phyloP scores from a whole-genome alignment of 2,113 vertebrate genomes.

The Trogon surrucura region DNA sequence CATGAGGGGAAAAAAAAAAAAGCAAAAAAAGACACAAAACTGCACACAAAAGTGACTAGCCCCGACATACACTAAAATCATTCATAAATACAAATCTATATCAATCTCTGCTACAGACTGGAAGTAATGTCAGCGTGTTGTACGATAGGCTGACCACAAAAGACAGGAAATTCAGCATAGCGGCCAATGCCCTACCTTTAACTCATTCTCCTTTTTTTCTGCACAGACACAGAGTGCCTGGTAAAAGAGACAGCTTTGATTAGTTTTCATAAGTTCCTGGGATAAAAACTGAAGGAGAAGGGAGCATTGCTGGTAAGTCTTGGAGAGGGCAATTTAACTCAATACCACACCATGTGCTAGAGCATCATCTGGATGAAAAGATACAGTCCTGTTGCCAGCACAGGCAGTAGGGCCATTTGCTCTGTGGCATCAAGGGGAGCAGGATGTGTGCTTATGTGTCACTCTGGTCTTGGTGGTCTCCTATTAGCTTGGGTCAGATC shows the following conservation, averaged over 20 bases:
- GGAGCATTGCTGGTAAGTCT: not conserved
- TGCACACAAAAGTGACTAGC: not conserved
- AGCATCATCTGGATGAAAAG: not conserved
- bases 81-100: constrained; percentile 33
- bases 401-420: not conserved
- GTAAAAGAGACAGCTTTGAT: not conserved
- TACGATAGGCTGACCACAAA: constrained; percentile 8
- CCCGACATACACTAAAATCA: not conserved
- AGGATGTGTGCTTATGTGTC: accelerated
- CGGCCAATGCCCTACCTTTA: not conserved
- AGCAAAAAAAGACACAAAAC: not conserved
- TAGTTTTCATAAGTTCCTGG: not conserved
- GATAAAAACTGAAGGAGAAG: not conserved
- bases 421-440: not conserved
- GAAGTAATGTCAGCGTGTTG: not conserved
- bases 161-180: constrained; percentile 25
- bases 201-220: not conserved
- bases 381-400: not conserved
- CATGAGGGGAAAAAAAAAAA: not conserved
- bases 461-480: not conserved
- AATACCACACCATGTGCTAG: not conserved
- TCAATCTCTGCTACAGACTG: not conserved
- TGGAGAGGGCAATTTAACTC: not conserved
- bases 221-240: not conserved
- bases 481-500: not conserved